phyloP scores from a whole-genome alignment of 2,888 invertebrate genomes.

The Harpalus rufipes region DNA sequence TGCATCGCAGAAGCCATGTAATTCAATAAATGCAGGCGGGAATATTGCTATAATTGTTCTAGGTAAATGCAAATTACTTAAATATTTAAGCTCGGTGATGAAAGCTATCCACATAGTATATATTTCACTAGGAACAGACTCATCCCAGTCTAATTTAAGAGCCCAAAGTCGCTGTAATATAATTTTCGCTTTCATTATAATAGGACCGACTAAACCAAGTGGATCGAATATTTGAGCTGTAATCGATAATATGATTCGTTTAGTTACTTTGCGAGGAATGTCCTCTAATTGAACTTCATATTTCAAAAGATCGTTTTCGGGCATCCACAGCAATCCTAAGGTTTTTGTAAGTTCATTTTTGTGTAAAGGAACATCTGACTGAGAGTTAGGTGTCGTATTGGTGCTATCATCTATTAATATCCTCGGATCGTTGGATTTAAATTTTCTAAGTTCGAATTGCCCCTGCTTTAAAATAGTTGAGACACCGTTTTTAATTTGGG shows the following conservation, averaged over 20 bases:
- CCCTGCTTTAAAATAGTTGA: conserved; percentile 9
- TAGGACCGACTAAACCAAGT: conserved; percentile 1
- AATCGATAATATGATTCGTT: conserved; percentile 8
- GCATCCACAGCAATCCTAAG: conserved; percentile 12
- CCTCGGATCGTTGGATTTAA: conserved; percentile 1
- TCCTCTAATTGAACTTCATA: conserved; percentile 1
- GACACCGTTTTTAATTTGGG: conserved; percentile 1
- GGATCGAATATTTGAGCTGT: neutral
- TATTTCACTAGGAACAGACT: neutral
- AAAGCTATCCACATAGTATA: conserved; percentile 17
- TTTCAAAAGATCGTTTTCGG: neutral
- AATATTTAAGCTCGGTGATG: neutral
- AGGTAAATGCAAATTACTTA: conserved; percentile 14
- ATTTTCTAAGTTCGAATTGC: conserved; percentile 24
- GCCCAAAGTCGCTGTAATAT: conserved; percentile 29
- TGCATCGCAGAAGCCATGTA: conserved; percentile 30
- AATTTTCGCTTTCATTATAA: conserved; percentile 34
- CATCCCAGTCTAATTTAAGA: conserved; percentile 31
- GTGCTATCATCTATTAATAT: neutral
- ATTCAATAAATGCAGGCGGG: neutral
- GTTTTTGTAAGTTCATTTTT: conserved; percentile 26
- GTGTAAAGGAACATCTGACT: neutral
- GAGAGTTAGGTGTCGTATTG: neutral
- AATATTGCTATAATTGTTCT: neutral
- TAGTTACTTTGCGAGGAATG: neutral